Base-by-base conservation (phyloP, 2,113 vertebrate genomes). In the Dasyprocta punctata region DNA sequence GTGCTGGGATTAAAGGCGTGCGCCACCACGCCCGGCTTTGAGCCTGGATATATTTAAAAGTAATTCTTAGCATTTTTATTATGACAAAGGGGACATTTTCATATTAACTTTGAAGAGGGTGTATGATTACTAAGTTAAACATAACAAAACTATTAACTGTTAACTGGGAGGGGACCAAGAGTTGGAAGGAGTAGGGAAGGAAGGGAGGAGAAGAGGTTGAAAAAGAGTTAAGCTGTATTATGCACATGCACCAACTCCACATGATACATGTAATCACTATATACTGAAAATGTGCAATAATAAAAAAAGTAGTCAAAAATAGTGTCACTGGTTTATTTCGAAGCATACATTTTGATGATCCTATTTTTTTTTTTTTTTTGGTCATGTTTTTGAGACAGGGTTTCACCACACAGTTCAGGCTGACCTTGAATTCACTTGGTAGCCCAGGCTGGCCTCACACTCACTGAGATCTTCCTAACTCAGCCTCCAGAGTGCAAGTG, bases 31-130 rank as follows among this genome's bases (percentile, higher is more conserved):
- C n/a, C n/a, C n/a, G n/a, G n/a, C n/a, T n/a, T n/a, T n/a, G 90
- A 97, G 26, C 97, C 95, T 98, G 54, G 89, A 95, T 97, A 44
- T 97, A 97, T 96, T 98, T 97, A 97, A 98, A 97, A 97, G 85
- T 49, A 98, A 77, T 92, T 97, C 90, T 96, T 95, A 97, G 38
- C 86, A 11, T 90, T 91, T 97, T 98, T 96, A 98, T 85, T 96
- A 98, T 41, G 61, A 97, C 28, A 97, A 97, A 96, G 78, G 56
- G 49, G 97, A 93, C 5, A 94, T 93, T 95, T 96, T 67, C 61
- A 49, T 96, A 96, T 95, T 97, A 97, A 97, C 98, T 94, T 93
- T 77, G 75, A 47, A 69, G 14, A 26, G 38, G 41, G 7, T 20
- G 44, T 84, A 89, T 98, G 95, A 97, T 97, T 95, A 97, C 61